A percentile compares a stretch with the other conserved stretches of the same genome.
These are phyloP conservation scores for Cercopithecus petaurista DNA, from an alignment of 2,797 vertebrate genomes.

Conservation along the genomic window DNA sequence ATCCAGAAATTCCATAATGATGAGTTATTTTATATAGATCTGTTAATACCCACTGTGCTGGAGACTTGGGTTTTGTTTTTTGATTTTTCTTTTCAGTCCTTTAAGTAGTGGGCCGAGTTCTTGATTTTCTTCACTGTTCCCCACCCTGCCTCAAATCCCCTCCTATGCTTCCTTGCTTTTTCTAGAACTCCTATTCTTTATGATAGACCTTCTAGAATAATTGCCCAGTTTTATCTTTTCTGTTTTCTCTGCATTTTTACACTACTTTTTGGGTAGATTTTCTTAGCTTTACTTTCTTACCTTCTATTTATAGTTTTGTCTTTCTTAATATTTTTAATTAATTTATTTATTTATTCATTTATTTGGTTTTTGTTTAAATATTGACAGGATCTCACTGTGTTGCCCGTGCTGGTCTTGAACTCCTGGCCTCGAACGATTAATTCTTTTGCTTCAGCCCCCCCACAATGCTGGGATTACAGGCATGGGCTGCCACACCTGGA, in stretches of 20 bases:
- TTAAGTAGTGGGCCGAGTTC: neutral
- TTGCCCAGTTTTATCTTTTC: neutral
- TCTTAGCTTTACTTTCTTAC: neutral
- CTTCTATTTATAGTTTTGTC: neutral
- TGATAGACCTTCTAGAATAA: neutral
- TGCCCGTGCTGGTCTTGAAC: neutral
- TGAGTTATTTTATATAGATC: neutral
- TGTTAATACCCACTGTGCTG: neutral
- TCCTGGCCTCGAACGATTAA: neutral
- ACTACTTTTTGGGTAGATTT: neutral
- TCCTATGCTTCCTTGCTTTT: neutral
- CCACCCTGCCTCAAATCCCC: neutral
- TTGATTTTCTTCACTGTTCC: neutral
- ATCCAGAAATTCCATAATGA: neutral
- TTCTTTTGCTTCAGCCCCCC: neutral
- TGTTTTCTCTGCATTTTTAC: neutral
- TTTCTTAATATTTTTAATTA: neutral
- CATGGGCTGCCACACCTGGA: neutral
- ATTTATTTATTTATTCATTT: no score
- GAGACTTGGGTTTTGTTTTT: neutral
- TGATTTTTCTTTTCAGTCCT: neutral
- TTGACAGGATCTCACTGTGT: neutral
- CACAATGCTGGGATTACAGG: neutral
- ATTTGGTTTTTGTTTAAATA: neutral
- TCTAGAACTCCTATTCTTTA: neutral